Evolutionary conservation across 2,888 invertebrate genomes (phyloP).

Genomic region (Drosophila gaucha): DNA sequence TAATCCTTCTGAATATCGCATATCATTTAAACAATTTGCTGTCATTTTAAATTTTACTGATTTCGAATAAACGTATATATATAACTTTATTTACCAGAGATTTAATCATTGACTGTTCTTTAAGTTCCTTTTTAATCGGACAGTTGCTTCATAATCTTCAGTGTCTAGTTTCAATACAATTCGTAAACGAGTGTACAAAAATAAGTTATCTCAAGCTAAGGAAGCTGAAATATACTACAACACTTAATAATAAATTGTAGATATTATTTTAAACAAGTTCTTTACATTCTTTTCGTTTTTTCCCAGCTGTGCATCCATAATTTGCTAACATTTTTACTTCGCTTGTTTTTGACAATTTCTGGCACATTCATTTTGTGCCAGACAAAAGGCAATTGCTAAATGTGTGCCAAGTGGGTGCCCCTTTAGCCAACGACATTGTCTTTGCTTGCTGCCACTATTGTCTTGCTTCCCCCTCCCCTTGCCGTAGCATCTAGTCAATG

Average conservation of each 20-base stretch:
- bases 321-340: conserved; percentile 15
- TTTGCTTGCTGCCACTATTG: conserved; percentile 20
- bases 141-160: too few relatives aligned
- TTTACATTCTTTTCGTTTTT: neutral
- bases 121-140: too few relatives aligned
- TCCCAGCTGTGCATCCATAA: neutral
- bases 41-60: too few relatives aligned
- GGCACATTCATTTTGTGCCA: conserved; percentile 13
- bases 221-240: neutral
- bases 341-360: conserved; percentile 16
- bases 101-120: too few relatives aligned
- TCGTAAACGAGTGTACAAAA: too few relatives aligned
- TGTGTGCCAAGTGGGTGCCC: conserved; percentile 50
- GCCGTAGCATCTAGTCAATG: conserved; percentile 39
- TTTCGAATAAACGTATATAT: too few relatives aligned
- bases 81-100: too few relatives aligned
- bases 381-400: conserved; percentile 55
- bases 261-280: neutral
- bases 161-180: too few relatives aligned
- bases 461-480: neutral
- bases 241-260: neutral
- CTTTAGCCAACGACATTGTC: conserved; percentile 33
- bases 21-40: too few relatives aligned
- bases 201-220: too few relatives aligned
- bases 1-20: too few relatives aligned